Base-by-base conservation (phyloP, 1,140 invertebrate species). In the Lutraria rhynchaena region DNA sequence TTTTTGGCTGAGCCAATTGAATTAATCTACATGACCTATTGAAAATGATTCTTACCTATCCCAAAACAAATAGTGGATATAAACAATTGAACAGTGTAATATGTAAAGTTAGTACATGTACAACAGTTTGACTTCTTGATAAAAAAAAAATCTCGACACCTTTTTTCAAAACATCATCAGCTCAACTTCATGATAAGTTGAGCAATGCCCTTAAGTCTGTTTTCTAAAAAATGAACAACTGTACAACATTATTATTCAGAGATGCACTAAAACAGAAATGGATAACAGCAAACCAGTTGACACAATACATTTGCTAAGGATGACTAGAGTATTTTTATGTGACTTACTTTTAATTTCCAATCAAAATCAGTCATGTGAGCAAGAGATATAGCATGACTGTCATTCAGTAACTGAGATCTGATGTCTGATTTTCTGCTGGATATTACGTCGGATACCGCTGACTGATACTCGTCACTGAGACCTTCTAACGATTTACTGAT, bases 321-420 rank as follows among this genome's bases (percentile, higher is more conserved):
- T 37, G 37, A n/a, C 31, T 2, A 35, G 9, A 35, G 19, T 15
- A 1, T 33, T 15, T 67, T 19, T 22, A 67, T 35, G 27, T 67
- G 19, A n/a, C 53, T 55, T 73, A 90, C 90, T 85, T 90, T 90
- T 22, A 91, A 70, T 80, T 90, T 85, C 90, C 90, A 91, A 74
- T 91, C 90, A 87, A 91, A 91, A 77, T 91, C 89, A 22, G 69
- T 75, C 13, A 91, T 63, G 17, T 87, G 78, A 60, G 86, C 82
- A 24, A 90, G 85, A 44, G 90, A 91, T 51, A 91, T 85, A 19
- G 70, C 69, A 55, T 86, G 84, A 24, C 89, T 89, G 53, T 88
- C 77, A 37, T 76, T 24, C 13, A 85, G n/a, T 15, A 90, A 65
- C n/a, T 84, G 76, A 17, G 78, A 35, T n/a, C 78, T 70, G 17